Conservation (phyloP, 1,140 invertebrate genomes). For the Cyclargus thomasi region DNA sequence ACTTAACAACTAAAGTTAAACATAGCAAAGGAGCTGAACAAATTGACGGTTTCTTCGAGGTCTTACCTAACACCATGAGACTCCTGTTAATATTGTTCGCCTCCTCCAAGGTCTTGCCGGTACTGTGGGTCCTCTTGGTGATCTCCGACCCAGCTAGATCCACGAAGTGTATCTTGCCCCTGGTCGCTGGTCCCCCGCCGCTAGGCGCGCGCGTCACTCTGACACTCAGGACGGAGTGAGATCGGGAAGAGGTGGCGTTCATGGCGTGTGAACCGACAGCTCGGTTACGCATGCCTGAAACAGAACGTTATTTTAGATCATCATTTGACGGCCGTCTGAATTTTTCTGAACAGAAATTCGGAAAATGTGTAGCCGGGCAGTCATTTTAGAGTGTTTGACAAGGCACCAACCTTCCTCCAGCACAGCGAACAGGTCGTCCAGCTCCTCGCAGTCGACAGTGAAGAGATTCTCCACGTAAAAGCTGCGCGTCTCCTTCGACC, state of each 20-base stretch:
- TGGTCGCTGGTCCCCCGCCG: constrained; percentile 88
- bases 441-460: constrained; percentile 93
- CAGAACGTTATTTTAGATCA: neutral
- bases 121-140: constrained; percentile 94
- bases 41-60: too few species aligned
- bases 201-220: constrained; percentile 88
- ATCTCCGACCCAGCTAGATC: constrained; percentile 96
- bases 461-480: constrained; percentile 98
- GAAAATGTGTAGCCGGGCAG: too few species aligned
- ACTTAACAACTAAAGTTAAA: neutral
- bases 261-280: constrained; percentile 93
- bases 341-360: too few species aligned
- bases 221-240: constrained; percentile 95
- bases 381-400: too few species aligned
- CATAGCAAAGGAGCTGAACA: too few species aligned
- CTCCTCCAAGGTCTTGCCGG: constrained; percentile 92
- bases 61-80: constrained; percentile 91
- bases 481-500: constrained; percentile 93
- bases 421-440: constrained; percentile 95
- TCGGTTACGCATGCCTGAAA: constrained; percentile 86
- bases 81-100: constrained; percentile 98
- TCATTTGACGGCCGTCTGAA: too few species aligned
- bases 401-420: constrained; percentile 91
- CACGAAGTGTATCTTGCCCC: constrained; percentile 96
- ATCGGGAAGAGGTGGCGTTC: constrained; percentile 96